Base-by-base conservation (phyloP, 2,888 invertebrate species). In the Atherix ibis region DNA sequence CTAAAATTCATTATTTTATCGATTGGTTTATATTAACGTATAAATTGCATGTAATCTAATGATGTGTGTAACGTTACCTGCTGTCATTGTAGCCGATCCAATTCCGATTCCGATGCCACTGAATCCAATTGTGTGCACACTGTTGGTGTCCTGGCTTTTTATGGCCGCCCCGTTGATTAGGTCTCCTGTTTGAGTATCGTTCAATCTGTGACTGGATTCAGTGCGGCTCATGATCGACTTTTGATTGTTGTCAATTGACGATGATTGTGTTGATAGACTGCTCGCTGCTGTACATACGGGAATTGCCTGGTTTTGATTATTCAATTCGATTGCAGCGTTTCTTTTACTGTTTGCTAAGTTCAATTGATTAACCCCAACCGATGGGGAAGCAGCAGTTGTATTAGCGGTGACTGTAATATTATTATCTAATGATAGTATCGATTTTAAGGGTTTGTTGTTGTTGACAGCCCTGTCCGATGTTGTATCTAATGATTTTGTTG, bases 391-490 rank as follows among this genome's bases (percentile, higher is more conserved):
- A 16, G 28, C 18, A 5, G 14, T 26, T 27, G 44, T 35, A 38
- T 39, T 37, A 9, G 39, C 12, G 8, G 16, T 26, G 15, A 22
- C 22, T 22, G 22, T 22, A 8, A 10, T 10, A 22, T 22, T 22
- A 42, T 48, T 54, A 39, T 60, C 59, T 37, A 60, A 40, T 9
- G 59, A 60, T 19, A 59, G 46, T 35, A 60, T 45, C 29, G 58
- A 50, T 46, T 54, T 56, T 25, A 60, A 47, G 18, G 54, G 53
- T 44, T 58, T 60, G 46, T 60, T 60, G 43, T 59, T 58, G 32
- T 38, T 40, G 29, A 48, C 50, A 15, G 51, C 31, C 6, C 35
- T 40, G 44, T 55, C 56, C 34, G 57, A 56, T 40, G 48, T 55
- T 28, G 55, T 53, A 46, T 59, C 59, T 46, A 60, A 46, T 26